Base-by-base conservation (phyloP, 2,113 vertebrate genomes). In the Scomber japonicus region DNA sequence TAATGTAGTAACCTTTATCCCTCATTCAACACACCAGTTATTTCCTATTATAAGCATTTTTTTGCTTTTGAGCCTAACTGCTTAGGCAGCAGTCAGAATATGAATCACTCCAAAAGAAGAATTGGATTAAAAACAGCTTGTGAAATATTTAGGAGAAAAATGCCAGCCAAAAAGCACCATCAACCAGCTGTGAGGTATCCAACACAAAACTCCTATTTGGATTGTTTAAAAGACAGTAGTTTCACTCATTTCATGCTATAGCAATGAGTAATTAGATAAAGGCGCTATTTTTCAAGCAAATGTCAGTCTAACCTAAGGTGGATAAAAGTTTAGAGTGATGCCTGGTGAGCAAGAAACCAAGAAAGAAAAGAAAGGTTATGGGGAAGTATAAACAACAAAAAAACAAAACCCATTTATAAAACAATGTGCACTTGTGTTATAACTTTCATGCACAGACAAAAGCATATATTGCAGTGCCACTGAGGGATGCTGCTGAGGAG, bases 31-130 rank as follows among this genome's bases (percentile, higher is more conserved):
- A 79, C 68, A 74, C 66, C 17, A 56, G 40, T 64, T 82, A 69
- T 76, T 82, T 86, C 73, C 73, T 51, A 63, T 79, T 65, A 71
- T 19, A 71, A 80, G 27, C 13, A 44, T 75, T 78, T 75, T 80
- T 73, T 76, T 51, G 54, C 40, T n/a, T 59, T n/a, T 71, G 59
- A 81, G 66, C 19, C 53, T 82, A 87, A 54, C 54, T 75, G 55
- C 74, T 69, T 4, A 1, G 31, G 17, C 53, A 17, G 81, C 50
- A 35, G 30, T 64, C 21, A 80, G 75, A 66, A 64, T 60, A 74
- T 71, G 70, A 88, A 85, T 73, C 68, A 71, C 54, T 71, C 17
- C 8, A 62, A 65, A 55, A 30, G 48, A 86, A 55, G 16, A 57
- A 82, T 51, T 54, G 60, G 61, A 87, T 83, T 63, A 80, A 50